A percentile compares a stretch with the other conserved stretches of the same genome.
Conservation (phyloP, 2,797 vertebrate genomes). For the Eulemur coronatus region DNA sequence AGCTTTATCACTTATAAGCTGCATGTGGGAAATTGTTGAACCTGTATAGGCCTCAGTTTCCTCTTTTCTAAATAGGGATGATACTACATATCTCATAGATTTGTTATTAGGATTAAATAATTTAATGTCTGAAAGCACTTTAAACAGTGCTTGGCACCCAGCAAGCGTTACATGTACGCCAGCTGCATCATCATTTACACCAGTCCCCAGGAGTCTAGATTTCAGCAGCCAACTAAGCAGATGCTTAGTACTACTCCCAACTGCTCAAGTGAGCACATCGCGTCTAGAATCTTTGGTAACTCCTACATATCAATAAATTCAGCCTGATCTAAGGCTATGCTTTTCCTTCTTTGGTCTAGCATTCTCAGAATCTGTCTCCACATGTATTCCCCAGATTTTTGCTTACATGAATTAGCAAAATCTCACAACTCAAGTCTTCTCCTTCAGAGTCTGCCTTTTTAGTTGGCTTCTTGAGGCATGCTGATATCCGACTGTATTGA, state of each 20-base stretch:
- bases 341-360: neutral
- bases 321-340: neutral
- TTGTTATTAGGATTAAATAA: constrained; percentile 10
- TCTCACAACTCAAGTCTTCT: neutral
- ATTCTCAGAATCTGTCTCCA: neutral
- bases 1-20: neutral
- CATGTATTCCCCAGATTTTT: neutral
- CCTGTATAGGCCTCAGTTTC: neutral
- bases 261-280: neutral
- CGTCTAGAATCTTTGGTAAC: neutral
- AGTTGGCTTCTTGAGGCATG: neutral
- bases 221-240: neutral
- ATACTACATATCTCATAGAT: neutral
- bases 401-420: neutral
- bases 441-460: neutral
- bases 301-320: neutral
- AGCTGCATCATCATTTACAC: neutral
- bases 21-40: neutral
- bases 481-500: neutral
- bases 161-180: neutral
- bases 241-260: neutral
- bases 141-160: neutral
- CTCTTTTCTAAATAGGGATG: neutral
- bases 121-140: neutral
- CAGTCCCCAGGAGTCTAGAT: neutral